These are phyloP conservation scores for Nyctereutes procyonoides DNA, from an alignment of 2,113 vertebrate genomes.

Conservation along the genomic window DNA sequence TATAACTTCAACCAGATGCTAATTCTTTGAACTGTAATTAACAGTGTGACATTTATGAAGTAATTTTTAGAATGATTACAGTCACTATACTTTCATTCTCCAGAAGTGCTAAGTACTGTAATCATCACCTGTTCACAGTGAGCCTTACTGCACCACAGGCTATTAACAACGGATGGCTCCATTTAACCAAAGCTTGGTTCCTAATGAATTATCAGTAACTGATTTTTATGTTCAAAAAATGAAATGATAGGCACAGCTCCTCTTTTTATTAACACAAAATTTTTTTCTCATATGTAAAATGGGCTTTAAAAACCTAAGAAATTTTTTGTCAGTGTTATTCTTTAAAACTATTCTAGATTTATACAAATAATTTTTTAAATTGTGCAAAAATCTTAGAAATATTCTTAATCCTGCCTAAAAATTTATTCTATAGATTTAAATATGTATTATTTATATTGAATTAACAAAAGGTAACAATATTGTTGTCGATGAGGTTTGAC, in stretches of 20 bases:
- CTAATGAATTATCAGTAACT: conserved; percentile 61
- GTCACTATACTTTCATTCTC: conserved; percentile 65
- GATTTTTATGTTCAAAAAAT: conserved; percentile 64
- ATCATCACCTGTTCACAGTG: conserved; percentile 78
- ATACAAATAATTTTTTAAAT: not conserved
- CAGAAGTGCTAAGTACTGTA: conserved; percentile 72
- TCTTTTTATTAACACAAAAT: not conserved
- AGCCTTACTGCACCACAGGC: conserved; percentile 58
- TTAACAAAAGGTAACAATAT: not conserved
- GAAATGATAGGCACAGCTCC: not conserved
- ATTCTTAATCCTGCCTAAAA: not conserved
- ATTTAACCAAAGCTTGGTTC: conserved; percentile 72
- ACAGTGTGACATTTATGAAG: conserved; percentile 74
- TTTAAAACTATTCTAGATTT: not conserved
- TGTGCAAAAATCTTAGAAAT: not conserved
- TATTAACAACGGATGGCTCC: conserved; percentile 63
- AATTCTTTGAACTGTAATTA: conserved; percentile 81
- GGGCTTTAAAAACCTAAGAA: not conserved
- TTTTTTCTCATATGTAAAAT: not conserved
- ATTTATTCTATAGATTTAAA: not conserved
- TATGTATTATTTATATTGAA: not conserved
- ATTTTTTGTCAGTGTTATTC: not conserved
- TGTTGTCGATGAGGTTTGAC: not conserved
- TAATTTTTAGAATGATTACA: conserved; percentile 77
- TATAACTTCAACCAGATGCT: conserved; percentile 79